These are phyloP conservation scores for Gnathonemus echidnorhynchus DNA, from an alignment of 2,113 vertebrate genomes.

Conservation along the genomic window DNA sequence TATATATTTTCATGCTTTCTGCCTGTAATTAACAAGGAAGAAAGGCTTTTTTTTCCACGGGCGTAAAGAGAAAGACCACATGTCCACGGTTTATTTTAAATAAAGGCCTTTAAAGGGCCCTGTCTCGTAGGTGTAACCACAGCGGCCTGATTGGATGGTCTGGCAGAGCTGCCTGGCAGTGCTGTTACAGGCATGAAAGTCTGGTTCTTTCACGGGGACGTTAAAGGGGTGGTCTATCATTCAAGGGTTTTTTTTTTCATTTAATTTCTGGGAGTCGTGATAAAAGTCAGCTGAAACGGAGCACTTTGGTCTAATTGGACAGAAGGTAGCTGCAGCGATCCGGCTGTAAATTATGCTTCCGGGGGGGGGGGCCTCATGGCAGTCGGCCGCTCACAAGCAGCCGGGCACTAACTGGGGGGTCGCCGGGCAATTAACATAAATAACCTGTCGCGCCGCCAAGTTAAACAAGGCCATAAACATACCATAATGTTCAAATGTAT, in stretches of 20 bases:
- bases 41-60: conserved; percentile 19
- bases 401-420: conserved; percentile 27
- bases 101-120: conserved; percentile 9
- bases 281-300: conserved; percentile 43
- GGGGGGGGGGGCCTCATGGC: conserved; percentile 18
- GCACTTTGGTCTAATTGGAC: conserved; percentile 56
- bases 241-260: not conserved
- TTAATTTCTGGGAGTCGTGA: conserved; percentile 24
- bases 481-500: conserved; percentile 51
- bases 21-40: conserved; percentile 28
- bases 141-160: conserved; percentile 15
- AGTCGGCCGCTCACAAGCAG: not conserved
- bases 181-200: not conserved
- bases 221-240: not conserved
- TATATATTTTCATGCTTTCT: conserved; percentile 28
- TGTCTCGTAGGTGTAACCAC: not conserved
- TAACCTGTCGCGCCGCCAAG: conserved; percentile 49
- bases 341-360: conserved; percentile 46
- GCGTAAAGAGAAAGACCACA: conserved; percentile 18
- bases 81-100: conserved; percentile 13
- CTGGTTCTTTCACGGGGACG: not conserved
- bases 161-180: not conserved
- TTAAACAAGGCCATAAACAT: conserved; percentile 54
- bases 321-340: conserved; percentile 43
- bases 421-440: conserved; percentile 45